These are phyloP conservation scores for Cotesia chilonis DNA, from an alignment of 1,140 invertebrate species.

Conservation along the genomic window DNA sequence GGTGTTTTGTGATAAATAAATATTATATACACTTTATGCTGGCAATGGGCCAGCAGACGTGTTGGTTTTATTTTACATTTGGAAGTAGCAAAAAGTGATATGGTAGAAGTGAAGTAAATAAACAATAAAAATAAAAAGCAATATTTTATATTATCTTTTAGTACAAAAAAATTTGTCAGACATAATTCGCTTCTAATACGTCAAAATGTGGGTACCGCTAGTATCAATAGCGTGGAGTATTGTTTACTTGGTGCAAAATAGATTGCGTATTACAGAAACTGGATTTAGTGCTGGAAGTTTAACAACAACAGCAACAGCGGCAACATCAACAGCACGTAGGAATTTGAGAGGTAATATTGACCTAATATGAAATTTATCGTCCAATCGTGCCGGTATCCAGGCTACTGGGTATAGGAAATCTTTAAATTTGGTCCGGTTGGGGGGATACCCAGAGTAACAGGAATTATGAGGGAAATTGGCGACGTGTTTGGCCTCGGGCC, in stretches of 20 bases:
- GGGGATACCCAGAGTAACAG: too few species aligned
- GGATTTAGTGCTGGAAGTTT: too few species aligned
- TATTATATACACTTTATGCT: constrained; percentile 30
- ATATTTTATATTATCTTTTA: background rate
- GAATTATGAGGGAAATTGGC: too few species aligned
- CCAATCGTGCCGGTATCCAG: too few species aligned
- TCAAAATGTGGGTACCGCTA: constrained; percentile 23
- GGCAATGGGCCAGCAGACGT: constrained; percentile 29
- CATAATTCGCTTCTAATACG: background rate
- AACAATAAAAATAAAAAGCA: background rate
- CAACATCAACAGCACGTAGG: too few species aligned
- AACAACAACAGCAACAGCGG: too few species aligned
- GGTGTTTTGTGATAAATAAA: constrained; percentile 39
- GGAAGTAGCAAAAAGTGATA: background rate
- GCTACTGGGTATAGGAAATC: too few species aligned
- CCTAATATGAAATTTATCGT: too few species aligned
- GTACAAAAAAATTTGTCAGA: background rate
- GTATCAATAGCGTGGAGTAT: constrained; percentile 27
- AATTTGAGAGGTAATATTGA: constrained; percentile 29
- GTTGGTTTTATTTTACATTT: constrained; percentile 21
- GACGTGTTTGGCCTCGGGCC: too few species aligned
- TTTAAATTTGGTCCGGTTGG: too few species aligned
- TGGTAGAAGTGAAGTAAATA: background rate
- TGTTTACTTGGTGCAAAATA: constrained; percentile 28
- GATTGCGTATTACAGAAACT: background rate